A percentile compares a stretch with the other conserved stretches of the same genome.
Evolutionary conservation across 2,113 vertebrate genomes (phyloP).

Genomic region (Oryzias javanicus): DNA sequence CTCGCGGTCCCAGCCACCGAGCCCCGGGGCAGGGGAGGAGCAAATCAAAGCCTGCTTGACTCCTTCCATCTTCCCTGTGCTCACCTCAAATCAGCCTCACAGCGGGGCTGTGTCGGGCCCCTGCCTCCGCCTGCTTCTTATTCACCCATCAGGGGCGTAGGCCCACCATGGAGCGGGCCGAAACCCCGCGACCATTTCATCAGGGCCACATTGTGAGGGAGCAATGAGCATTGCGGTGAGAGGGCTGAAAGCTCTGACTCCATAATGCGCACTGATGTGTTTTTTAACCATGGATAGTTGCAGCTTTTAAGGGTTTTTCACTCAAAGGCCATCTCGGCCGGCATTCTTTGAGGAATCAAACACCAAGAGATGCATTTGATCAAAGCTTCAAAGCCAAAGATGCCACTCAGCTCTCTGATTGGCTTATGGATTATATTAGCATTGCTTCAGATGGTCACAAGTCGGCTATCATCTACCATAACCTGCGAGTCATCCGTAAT

Average conservation of each 20-base stretch:
- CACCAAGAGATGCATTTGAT: constrained; percentile 69
- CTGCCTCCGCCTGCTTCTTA: constrained; percentile 58
- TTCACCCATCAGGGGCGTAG: constrained; percentile 66
- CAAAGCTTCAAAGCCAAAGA: constrained; percentile 57
- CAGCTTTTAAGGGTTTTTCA: constrained; percentile 66
- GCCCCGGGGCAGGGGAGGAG: constrained; percentile 56
- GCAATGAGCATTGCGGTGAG: constrained; percentile 59
- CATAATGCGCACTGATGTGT: constrained; percentile 63
- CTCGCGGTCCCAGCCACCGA: constrained; percentile 50
- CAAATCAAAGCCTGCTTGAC: constrained; percentile 72
- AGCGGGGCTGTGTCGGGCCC: constrained; percentile 65
- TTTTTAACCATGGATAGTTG: constrained; percentile 60
- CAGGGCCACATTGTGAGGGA: constrained; percentile 77
- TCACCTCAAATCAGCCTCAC: constrained; percentile 79
- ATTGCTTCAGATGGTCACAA: constrained; percentile 46
- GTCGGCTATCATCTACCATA: constrained; percentile 37
- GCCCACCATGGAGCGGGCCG: constrained; percentile 61
- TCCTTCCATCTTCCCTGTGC: constrained; percentile 55
- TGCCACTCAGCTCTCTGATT: constrained; percentile 67
- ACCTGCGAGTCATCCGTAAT: constrained; percentile 55
- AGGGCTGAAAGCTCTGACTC: constrained; percentile 59
- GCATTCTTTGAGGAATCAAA: constrained; percentile 67
- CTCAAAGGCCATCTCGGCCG: constrained; percentile 69
- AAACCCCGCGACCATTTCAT: constrained; percentile 74
- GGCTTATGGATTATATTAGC: constrained; percentile 56